phyloP scores from a whole-genome alignment of 2,113 vertebrate species.

The Pseudorasbora parva region DNA sequence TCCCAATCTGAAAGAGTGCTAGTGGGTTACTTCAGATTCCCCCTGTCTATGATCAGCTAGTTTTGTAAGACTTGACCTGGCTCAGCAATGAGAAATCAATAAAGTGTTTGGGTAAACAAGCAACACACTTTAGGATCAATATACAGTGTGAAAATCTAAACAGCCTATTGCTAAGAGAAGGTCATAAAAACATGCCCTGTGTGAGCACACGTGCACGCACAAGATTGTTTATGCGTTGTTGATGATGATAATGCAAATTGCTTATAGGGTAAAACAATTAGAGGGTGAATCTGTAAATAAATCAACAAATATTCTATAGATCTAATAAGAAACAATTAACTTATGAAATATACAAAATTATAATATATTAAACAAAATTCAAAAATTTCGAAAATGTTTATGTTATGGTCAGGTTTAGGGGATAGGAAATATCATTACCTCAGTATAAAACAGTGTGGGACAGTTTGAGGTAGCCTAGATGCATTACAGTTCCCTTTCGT shows the following conservation, averaged over 20 bases:
- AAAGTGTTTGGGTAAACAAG: not conserved
- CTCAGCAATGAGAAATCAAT: not conserved
- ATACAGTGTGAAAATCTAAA: constrained; percentile 3
- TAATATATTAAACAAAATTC: not conserved
- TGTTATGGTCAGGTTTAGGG: not conserved
- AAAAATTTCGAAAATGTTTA: too few relatives aligned
- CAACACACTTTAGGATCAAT: not conserved
- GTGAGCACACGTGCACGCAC: not conserved
- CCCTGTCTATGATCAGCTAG: not conserved
- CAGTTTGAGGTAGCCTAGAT: not conserved
- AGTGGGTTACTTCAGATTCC: not conserved
- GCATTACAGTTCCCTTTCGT: not conserved
- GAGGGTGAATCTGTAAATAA: not conserved
- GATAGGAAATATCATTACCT: not conserved
- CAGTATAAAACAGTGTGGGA: not conserved
- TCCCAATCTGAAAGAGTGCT: not conserved
- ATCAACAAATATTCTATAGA: not conserved
- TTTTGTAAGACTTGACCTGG: not conserved
- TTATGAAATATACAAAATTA: not conserved
- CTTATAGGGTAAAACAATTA: not conserved
- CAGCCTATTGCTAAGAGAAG: not conserved
- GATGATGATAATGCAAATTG: not conserved
- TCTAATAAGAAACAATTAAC: not conserved
- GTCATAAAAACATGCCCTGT: not conserved
- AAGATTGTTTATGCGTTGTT: not conserved